Evolutionary conservation across 2,113 vertebrate species (phyloP), one percentile per base, ranked within the genome.

Genomic region (Pholis gunnellus): DNA sequence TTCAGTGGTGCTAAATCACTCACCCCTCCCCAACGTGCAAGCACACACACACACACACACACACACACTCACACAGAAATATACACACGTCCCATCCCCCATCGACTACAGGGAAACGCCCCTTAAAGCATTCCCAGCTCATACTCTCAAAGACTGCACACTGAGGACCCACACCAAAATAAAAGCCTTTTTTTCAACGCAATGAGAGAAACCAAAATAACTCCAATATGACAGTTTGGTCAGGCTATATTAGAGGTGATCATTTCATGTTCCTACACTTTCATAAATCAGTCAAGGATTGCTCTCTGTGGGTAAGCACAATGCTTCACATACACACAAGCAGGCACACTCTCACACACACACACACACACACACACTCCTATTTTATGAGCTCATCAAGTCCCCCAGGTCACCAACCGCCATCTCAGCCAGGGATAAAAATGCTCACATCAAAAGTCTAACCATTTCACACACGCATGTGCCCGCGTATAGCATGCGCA

Each of bases 1-100:
- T 98, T 98, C 96, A 96, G 96, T 94, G 94, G 96, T 96, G 97
- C 96, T 98, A 99, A 99, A 99, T 99, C 97, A 98, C 96, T 96
- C 96, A 97, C 97, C 96, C 97, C 96, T 95, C 96, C 96, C 91
- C 89, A 90, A 69, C 79, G 81, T 75, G 56, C 61, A 61, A 42
- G 64, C 89, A 75, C 75, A 52, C 68, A 83, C 61, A 34, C 76
- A 40, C 76, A 68, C 81, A 67, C 48, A 78, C 66, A 85, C 72
- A 79, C 60, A 60, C 76, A 84, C 87, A 56, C 65, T 79, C 63
- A 38, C 83, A 76, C 75, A 77, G 38, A 85, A 68, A 84, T 81
- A 86, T 36, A 72, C 75, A 88, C 83, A 90, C 14, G 66, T 85
- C 85, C 92, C 90, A 86, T 91, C 93, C 92, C 94, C 93, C 89